Percentiles rank a stretch among this genome's conserved stretches.
phyloP scores from a whole-genome alignment of 1,140 invertebrate species.

The Caenorhabditis remanei region DNA sequence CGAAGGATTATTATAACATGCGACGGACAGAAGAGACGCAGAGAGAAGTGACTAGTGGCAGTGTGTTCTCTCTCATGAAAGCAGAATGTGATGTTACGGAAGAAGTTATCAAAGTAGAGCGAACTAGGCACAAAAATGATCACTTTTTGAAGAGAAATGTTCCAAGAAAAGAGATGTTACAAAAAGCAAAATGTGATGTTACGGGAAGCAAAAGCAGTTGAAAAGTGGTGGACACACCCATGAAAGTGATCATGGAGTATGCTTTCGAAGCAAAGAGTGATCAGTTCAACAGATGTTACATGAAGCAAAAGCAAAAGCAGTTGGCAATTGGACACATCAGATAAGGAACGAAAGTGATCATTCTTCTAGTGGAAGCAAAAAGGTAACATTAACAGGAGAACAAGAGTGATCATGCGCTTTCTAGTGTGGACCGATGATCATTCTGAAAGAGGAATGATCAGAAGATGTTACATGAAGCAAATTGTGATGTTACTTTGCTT shows the following conservation, averaged over 20 bases:
- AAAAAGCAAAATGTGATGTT: conserved; percentile 19
- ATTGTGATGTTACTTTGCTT: too few relatives aligned
- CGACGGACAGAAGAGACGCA: neutral
- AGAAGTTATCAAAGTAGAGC: neutral
- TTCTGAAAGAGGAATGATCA: neutral
- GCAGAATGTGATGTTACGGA: neutral
- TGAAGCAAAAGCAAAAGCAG: neutral
- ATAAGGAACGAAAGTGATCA: too few relatives aligned
- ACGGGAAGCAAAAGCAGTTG: neutral
- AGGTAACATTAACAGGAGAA: neutral
- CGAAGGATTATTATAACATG: too few relatives aligned
- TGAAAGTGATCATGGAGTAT: too few relatives aligned
- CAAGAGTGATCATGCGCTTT: neutral
- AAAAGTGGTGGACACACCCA: too few relatives aligned
- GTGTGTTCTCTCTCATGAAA: neutral
- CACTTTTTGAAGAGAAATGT: too few relatives aligned
- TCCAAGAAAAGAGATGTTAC: too few relatives aligned
- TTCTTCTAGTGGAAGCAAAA: too few relatives aligned
- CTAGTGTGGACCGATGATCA: neutral
- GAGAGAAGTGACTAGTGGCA: neutral
- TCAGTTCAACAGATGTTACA: neutral
- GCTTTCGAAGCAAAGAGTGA: neutral
- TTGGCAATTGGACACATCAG: too few relatives aligned
- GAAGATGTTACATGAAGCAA: too few relatives aligned
- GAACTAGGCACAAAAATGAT: too few relatives aligned